Conservation (phyloP, 2,797 vertebrate genomes). For the Cuniculus paca region DNA sequence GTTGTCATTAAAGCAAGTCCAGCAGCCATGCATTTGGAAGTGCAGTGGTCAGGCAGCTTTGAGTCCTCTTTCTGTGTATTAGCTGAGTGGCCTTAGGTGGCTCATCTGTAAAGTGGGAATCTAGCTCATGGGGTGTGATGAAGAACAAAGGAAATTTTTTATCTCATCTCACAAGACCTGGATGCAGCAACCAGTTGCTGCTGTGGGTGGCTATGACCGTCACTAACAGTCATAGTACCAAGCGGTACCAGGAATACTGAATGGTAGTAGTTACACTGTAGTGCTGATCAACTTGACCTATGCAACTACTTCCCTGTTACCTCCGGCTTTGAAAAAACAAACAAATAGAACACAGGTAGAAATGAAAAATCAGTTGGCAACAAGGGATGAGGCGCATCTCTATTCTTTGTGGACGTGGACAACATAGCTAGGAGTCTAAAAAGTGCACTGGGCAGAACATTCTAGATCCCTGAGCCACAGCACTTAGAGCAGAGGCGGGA, state of each 20-base stretch:
- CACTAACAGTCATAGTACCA: background rate
- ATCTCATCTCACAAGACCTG: background rate
- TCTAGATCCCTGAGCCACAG: conserved; percentile 27
- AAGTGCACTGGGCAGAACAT: background rate
- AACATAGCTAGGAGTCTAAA: background rate
- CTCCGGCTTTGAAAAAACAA: background rate
- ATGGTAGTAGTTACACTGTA: background rate
- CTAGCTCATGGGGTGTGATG: background rate
- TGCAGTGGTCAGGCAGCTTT: background rate
- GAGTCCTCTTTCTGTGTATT: background rate
- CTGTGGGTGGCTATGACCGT: background rate
- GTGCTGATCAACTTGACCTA: background rate
- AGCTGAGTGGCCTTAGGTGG: background rate
- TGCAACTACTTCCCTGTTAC: background rate
- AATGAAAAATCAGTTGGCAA: background rate
- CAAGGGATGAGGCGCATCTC: background rate
- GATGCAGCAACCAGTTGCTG: fast-evolving
- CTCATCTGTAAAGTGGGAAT: background rate
- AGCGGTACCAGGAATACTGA: fast-evolving
- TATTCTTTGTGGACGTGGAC: background rate
- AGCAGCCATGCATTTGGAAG: background rate
- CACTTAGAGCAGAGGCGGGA: background rate
- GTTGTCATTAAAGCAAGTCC: background rate
- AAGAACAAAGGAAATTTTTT: background rate
- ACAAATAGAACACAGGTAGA: background rate